Percentiles rank a stretch among this genome's conserved stretches.
phyloP scores from a whole-genome alignment of 2,888 invertebrate species.

The Harpagoxenus sublaevis region DNA sequence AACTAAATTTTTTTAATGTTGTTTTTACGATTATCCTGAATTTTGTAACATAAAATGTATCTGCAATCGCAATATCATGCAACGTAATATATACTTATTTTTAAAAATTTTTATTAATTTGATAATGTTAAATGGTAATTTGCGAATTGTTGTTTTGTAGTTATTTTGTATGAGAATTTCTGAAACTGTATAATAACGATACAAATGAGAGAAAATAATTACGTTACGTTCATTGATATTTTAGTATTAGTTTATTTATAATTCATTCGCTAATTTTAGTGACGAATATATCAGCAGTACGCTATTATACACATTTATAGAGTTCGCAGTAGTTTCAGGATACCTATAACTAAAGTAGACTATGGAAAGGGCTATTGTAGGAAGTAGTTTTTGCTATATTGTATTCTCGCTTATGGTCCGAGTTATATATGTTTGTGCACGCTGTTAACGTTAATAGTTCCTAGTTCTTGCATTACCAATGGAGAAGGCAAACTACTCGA shows the following conservation, averaged over 20 bases:
- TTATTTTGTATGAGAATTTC: neutral
- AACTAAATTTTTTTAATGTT: neutral
- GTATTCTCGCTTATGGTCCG: neutral
- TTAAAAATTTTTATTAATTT: neutral
- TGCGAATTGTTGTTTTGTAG: neutral
- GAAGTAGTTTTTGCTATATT: neutral
- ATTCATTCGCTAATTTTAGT: neutral
- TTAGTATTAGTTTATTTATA: neutral
- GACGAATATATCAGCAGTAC: neutral
- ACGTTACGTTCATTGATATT: neutral
- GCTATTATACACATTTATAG: neutral
- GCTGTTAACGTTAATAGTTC: conserved; percentile 2
- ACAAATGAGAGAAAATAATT: neutral
- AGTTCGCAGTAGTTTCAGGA: neutral
- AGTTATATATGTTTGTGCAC: neutral
- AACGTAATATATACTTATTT: neutral
- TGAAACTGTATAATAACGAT: neutral
- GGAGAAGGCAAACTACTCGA: neutral
- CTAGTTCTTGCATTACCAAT: conserved; percentile 9
- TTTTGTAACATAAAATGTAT: neutral
- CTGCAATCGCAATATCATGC: neutral
- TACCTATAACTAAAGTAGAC: conserved; percentile 2
- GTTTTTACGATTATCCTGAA: neutral
- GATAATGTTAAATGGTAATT: neutral
- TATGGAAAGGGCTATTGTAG: neutral